Percentiles rank a stretch among this genome's conserved stretches.
Evolutionary conservation across 2,888 invertebrate genomes (phyloP).

Genomic region (Uropetala carovei): DNA sequence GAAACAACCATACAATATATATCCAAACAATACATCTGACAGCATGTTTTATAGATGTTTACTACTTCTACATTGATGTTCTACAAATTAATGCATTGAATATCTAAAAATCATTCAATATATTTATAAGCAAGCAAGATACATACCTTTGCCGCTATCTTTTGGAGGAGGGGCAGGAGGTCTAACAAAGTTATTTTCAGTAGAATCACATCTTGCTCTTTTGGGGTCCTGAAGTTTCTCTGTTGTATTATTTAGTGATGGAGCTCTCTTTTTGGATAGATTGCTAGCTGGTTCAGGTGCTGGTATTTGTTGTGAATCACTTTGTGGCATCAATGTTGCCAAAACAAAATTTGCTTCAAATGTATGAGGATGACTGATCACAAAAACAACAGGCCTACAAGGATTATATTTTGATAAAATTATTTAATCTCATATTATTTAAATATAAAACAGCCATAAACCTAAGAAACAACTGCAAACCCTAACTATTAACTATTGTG

Average conservation of each 20-base stretch:
- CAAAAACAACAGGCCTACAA: slow-evolving; percentile 84
- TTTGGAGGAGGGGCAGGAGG: background rate
- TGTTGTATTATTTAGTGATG: slow-evolving; percentile 71
- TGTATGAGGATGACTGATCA: slow-evolving; percentile 83
- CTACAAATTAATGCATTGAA: background rate
- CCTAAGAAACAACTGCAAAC: no score
- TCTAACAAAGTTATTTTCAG: background rate
- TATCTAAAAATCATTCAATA: background rate
- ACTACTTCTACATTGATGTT: background rate
- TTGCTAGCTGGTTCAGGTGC: slow-evolving; percentile 72
- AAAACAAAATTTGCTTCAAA: slow-evolving; percentile 89
- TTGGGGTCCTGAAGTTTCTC: slow-evolving; percentile 71
- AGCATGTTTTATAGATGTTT: background rate
- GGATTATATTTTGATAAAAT: slow-evolving; percentile 69
- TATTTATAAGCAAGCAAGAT: no score
- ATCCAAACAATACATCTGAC: background rate
- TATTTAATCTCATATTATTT: slow-evolving; percentile 84
- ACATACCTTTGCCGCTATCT: slow-evolving; percentile 15
- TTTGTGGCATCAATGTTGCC: slow-evolving; percentile 83
- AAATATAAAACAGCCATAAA: slow-evolving; percentile 75
- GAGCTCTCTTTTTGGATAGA: slow-evolving; percentile 72
- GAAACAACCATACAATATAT: no score
- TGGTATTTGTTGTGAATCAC: slow-evolving; percentile 74
- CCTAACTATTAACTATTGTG: no score
- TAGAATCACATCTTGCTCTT: background rate